Conservation (phyloP, 2,113 vertebrate genomes). For the Uria aalge region DNA sequence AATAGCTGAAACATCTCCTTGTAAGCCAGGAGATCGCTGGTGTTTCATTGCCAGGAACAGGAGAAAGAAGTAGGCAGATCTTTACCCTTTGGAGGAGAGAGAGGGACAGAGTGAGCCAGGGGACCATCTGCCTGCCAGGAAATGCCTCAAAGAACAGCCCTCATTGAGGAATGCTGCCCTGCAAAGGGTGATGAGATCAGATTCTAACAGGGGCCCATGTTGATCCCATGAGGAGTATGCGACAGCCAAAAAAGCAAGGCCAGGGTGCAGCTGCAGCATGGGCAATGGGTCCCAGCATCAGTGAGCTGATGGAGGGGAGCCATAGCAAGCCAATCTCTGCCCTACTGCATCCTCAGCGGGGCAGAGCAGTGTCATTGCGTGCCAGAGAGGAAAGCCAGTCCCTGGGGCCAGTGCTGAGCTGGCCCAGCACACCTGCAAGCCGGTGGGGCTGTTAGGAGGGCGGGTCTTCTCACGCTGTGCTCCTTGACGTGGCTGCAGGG, state of each 20-base stretch:
- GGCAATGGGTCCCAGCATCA: accelerated
- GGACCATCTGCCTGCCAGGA: accelerated
- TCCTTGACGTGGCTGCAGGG: neutral
- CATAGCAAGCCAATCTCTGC: neutral
- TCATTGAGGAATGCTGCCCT: neutral
- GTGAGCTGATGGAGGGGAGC: neutral
- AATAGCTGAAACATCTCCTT: neutral
- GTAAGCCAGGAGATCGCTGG: neutral
- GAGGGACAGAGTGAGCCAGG: neutral
- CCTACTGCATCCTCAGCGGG: accelerated
- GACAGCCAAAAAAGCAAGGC: neutral
- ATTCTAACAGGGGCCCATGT: neutral
- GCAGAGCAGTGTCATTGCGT: accelerated
- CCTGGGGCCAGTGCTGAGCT: neutral
- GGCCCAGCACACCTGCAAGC: neutral
- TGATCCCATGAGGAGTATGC: neutral
- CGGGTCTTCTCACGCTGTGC: neutral
- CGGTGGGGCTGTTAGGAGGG: neutral
- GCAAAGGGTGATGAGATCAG: neutral
- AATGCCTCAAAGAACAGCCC: neutral
- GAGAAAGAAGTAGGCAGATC: neutral
- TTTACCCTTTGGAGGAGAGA: neutral
- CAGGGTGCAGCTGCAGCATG: neutral
- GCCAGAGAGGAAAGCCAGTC: neutral
- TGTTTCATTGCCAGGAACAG: neutral